Evolutionary conservation across 2,797 vertebrate genomes (phyloP).

Genomic region (Ctenopoma kingsleyae): DNA sequence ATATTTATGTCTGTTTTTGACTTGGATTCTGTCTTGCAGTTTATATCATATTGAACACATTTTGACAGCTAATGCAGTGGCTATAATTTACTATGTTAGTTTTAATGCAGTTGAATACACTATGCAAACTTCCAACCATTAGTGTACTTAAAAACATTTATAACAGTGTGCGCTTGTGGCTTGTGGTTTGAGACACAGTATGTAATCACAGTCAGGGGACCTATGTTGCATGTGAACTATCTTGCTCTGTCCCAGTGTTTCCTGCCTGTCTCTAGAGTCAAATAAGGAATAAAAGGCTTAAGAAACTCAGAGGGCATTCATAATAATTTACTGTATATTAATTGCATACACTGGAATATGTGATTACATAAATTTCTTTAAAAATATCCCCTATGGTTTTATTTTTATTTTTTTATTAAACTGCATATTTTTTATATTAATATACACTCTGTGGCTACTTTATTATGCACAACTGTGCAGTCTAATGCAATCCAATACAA

Average conservation of each 20-base stretch:
- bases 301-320: background rate
- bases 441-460: background rate
- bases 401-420: background rate
- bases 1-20: slow-evolving; percentile 22
- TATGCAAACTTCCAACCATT: background rate
- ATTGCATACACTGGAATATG: background rate
- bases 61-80: background rate
- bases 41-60: background rate
- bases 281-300: background rate
- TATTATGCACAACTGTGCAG: too few species aligned
- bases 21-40: background rate
- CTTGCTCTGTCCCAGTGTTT: slow-evolving; percentile 33
- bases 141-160: slow-evolving; percentile 1
- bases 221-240: slow-evolving; percentile 27
- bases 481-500: too few species aligned
- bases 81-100: background rate
- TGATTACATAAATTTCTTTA: background rate
- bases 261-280: slow-evolving; percentile 37
- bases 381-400: too few species aligned
- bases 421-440: background rate
- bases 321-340: background rate
- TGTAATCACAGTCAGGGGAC: slow-evolving; percentile 8
- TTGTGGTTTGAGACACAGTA: slow-evolving; percentile 40
- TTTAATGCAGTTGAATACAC: slow-evolving; percentile 1
- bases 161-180: slow-evolving; percentile 29